Percentiles rank a stretch among this genome's conserved stretches.
Evolutionary conservation across 2,797 vertebrate genomes (phyloP).

Genomic region (Macrochelys suwanniensis): DNA sequence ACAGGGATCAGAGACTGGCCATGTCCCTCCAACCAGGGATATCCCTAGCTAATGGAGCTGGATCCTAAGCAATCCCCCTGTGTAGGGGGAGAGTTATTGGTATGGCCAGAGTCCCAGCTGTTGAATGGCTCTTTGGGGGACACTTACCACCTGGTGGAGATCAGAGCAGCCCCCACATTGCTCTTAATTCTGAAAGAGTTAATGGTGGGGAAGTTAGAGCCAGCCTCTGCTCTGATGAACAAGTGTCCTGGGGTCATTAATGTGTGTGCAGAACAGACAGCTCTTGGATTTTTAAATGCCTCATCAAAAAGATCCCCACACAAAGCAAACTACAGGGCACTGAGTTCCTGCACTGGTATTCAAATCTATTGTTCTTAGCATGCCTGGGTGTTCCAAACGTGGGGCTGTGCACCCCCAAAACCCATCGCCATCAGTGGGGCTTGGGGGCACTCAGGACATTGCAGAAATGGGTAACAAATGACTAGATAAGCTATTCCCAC

Average conservation of each 20-base stretch:
- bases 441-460: neutral
- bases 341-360: neutral
- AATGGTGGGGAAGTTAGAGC: neutral
- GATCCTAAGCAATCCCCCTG: neutral
- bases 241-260: neutral
- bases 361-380: neutral
- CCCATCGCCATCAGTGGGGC: neutral
- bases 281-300: neutral
- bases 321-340: neutral
- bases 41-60: neutral
- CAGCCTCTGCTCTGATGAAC: neutral
- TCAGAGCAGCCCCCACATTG: neutral
- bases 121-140: neutral
- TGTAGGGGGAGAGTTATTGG: neutral
- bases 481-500: rapidly evolving
- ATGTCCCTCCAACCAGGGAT: neutral
- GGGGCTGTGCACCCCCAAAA: neutral
- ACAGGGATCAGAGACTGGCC: neutral
- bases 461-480: neutral
- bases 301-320: neutral
- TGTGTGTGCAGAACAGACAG: rapidly evolving
- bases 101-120: neutral
- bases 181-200: neutral
- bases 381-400: neutral
- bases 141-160: neutral